Percentiles rank a stretch among this genome's conserved stretches.
phyloP scores from a whole-genome alignment of 2,113 vertebrate genomes.

The Pardalotus punctatus region DNA sequence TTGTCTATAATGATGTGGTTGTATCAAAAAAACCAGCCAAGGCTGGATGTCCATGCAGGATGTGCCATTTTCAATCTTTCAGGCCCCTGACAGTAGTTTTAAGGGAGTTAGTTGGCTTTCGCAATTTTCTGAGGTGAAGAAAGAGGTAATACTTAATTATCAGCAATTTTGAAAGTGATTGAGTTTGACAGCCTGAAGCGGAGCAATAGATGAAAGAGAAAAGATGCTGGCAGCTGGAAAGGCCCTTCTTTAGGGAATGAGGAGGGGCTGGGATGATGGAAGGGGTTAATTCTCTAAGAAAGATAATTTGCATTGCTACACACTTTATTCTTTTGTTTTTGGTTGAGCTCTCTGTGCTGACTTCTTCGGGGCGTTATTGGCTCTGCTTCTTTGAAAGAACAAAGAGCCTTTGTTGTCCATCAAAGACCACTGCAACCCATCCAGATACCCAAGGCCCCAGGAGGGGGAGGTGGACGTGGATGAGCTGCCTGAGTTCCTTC shows the following conservation, averaged over 20 bases:
- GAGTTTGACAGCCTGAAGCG: neutral
- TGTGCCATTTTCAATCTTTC: neutral
- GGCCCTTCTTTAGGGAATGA: neutral
- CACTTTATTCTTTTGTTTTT: constrained; percentile 37
- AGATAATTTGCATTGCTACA: constrained; percentile 28
- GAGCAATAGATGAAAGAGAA: neutral
- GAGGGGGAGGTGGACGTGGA: neutral
- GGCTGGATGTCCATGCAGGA: neutral
- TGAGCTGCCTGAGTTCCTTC: neutral
- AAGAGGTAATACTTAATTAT: neutral
- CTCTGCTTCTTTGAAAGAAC: constrained; percentile 27
- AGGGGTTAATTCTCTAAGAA: constrained; percentile 4
- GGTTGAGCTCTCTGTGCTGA: neutral
- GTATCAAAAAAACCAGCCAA: neutral
- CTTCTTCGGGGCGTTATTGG: neutral
- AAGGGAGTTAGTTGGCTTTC: neutral
- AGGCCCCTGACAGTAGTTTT: neutral
- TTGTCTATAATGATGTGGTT: neutral
- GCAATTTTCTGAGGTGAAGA: neutral
- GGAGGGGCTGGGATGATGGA: neutral
- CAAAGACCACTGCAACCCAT: constrained; percentile 24
- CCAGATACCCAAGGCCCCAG: constrained; percentile 11
- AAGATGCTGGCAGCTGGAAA: neutral
- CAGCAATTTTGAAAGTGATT: neutral
- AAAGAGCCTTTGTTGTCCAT: constrained; percentile 38